These are phyloP conservation scores for Neodon shergylaensis DNA, from an alignment of 2,113 vertebrate species.

Conservation along the genomic window DNA sequence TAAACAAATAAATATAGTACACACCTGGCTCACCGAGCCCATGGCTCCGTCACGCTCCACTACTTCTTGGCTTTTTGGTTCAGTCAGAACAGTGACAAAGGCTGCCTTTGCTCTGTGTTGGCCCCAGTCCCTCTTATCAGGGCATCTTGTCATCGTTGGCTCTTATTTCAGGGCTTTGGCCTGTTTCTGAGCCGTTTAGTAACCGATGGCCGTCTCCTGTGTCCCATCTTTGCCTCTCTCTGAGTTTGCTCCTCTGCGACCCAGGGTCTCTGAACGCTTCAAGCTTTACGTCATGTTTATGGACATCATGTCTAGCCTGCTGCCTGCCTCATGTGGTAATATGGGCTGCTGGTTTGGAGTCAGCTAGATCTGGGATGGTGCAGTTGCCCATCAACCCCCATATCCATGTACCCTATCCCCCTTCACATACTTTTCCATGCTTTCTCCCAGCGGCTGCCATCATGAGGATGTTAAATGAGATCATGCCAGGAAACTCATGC, in stretches of 20 bases:
- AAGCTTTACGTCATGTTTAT: not conserved
- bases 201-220: not conserved
- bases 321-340: not conserved
- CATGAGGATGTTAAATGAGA: not conserved
- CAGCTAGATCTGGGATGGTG: not conserved
- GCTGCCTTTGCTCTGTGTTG: not conserved
- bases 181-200: not conserved
- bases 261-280: not conserved
- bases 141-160: not conserved
- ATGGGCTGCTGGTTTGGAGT: not conserved
- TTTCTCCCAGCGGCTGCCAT: not conserved
- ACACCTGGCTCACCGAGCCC: slow-evolving; percentile 48
- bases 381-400: not conserved
- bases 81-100: not conserved
- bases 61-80: slow-evolving; percentile 42
- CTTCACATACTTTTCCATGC: not conserved
- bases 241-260: not conserved
- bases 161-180: not conserved
- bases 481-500: not conserved
- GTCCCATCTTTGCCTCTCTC: not conserved
- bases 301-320: not conserved
- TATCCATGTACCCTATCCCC: not conserved
- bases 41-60: not conserved
- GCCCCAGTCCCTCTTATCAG: not conserved
- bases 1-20: slow-evolving; percentile 58